These are phyloP conservation scores for Xenopus laevis DNA, from an alignment of 2,113 vertebrate species.

Conservation along the genomic window DNA sequence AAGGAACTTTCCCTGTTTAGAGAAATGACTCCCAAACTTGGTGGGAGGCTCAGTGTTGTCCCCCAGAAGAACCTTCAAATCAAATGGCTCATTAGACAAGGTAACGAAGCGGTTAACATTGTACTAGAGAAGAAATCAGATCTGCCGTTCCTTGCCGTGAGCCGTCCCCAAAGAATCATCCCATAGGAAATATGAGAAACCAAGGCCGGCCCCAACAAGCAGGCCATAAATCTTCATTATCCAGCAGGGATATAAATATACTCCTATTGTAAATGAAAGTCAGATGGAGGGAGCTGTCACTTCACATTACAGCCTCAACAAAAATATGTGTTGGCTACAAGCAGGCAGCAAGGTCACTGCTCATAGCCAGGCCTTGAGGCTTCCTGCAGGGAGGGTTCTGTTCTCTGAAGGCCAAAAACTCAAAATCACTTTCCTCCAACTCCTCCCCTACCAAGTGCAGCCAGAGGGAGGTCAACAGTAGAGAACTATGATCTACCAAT, in stretches of 20 bases:
- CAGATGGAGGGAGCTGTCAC: constrained; percentile 31
- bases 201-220: not conserved
- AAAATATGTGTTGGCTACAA: not conserved
- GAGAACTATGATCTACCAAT: no score
- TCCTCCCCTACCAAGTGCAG: not conserved
- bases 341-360: not conserved
- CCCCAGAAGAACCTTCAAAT: no score
- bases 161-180: constrained; percentile 14
- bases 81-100: no score
- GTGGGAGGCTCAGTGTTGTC: no score
- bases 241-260: constrained; percentile 17
- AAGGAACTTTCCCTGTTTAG: no score
- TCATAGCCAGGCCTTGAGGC: not conserved
- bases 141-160: not conserved
- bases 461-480: no score
- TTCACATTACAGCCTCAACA: not conserved
- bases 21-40: no score
- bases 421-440: not conserved
- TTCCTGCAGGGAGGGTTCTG: not conserved
- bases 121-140: not conserved
- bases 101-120: constrained; percentile 2
- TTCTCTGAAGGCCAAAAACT: constrained; percentile 1
- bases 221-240: constrained; percentile 31
- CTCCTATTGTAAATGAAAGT: constrained; percentile 23
- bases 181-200: constrained; percentile 5